These are phyloP conservation scores for Pandemis corylana DNA, from an alignment of 2,888 invertebrate species.

Conservation along the genomic window DNA sequence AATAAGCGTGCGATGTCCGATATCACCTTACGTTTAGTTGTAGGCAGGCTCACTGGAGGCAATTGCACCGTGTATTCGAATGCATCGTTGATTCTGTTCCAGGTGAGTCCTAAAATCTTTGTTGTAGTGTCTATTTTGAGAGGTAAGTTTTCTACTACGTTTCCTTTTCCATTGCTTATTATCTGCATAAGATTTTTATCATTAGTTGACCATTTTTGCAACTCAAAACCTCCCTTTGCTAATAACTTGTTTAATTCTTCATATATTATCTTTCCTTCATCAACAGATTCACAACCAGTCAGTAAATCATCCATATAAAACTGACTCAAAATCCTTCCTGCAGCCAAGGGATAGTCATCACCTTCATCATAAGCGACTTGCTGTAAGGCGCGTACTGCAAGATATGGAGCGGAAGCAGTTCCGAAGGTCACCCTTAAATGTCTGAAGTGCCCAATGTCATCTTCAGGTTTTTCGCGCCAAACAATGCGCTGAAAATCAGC, in stretches of 20 bases:
- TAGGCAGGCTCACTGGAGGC: not conserved
- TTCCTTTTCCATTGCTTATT: not conserved
- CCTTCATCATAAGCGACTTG: not conserved
- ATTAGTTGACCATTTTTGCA: not conserved
- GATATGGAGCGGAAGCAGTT: not conserved
- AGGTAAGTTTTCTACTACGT: not conserved
- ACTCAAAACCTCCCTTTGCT: not conserved
- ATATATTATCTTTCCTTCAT: not conserved
- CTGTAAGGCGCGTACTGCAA: not conserved
- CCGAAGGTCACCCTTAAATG: constrained; percentile 7
- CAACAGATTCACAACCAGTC: not conserved
- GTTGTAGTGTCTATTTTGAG: too few relatives aligned
- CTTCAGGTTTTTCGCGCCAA: not conserved
- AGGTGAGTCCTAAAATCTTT: too few relatives aligned
- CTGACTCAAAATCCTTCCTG: not conserved
- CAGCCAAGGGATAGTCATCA: not conserved
- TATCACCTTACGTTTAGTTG: not conserved
- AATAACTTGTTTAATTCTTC: not conserved
- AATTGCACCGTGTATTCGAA: not conserved
- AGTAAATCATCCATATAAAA: not conserved
- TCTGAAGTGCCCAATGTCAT: not conserved
- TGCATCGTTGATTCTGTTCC: too few relatives aligned
- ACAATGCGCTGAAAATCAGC: constrained; percentile 11
- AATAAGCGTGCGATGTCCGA: not conserved
- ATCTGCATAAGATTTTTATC: not conserved